These are phyloP conservation scores for Chaenodraco wilsoni DNA, from an alignment of 2,797 vertebrate species.

Conservation along the genomic window DNA sequence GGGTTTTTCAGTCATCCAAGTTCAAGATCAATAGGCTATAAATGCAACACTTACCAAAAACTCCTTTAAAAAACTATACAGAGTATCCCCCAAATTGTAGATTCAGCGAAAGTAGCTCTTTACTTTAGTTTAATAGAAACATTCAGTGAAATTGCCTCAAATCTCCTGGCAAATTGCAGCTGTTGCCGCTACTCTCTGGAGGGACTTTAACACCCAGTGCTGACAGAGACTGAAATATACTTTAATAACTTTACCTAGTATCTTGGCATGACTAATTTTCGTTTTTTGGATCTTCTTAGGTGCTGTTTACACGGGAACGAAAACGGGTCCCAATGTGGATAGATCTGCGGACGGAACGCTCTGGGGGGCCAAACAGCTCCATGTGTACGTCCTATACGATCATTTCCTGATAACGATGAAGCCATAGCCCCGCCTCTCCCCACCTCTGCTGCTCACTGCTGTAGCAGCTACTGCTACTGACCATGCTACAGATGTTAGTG, in stretches of 20 bases:
- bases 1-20: neutral
- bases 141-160: conserved; percentile 25
- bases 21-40: conserved; percentile 2
- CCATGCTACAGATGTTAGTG: too few species aligned
- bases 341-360: too few species aligned
- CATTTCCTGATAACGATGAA: too few species aligned
- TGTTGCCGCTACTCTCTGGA: conserved; percentile 30
- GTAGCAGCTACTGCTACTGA: too few species aligned
- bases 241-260: conserved; percentile 20
- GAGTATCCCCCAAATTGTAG: neutral
- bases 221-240: conserved; percentile 23
- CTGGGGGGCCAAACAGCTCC: too few species aligned
- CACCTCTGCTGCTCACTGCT: too few species aligned
- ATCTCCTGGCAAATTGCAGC: conserved; percentile 29
- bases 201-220: conserved; percentile 7
- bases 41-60: conserved; percentile 1
- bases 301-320: too few species aligned
- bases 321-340: too few species aligned
- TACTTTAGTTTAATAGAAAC: conserved; percentile 23
- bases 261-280: conserved; percentile 11
- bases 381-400: too few species aligned
- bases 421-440: too few species aligned
- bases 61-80: neutral
- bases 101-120: conserved; percentile 5
- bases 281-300: conserved; percentile 3